phyloP scores from a whole-genome alignment of 2,888 invertebrate species.

The Ectemnius cavifrons region DNA sequence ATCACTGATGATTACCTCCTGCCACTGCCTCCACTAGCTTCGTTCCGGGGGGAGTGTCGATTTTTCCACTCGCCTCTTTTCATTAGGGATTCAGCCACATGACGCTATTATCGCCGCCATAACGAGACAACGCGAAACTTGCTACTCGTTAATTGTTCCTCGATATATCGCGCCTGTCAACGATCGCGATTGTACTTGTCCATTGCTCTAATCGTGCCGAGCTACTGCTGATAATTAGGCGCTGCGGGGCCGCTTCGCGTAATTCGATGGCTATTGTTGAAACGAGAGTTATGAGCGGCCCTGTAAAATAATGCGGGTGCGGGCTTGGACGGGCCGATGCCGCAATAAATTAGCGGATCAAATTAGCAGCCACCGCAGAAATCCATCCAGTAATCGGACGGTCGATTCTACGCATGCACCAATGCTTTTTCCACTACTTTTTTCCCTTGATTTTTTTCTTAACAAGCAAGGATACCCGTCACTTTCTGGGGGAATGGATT shows the following conservation, averaged over 20 bases:
- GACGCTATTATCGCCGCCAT: conserved; percentile 34
- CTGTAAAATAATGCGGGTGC: not conserved
- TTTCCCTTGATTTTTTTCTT: too few relatives aligned
- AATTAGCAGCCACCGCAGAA: too few relatives aligned
- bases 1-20: too few relatives aligned
- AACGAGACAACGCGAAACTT: conserved; percentile 38
- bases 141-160: conserved; percentile 36
- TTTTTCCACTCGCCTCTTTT: conserved; percentile 4
- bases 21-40: not conserved
- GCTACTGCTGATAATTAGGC: conserved; percentile 51
- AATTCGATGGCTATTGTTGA: conserved; percentile 52
- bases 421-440: too few relatives aligned
- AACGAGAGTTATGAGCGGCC: conserved; percentile 29
- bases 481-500: too few relatives aligned
- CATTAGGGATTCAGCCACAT: conserved; percentile 18
- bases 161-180: conserved; percentile 9
- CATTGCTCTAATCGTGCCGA: conserved; percentile 22
- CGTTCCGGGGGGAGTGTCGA: not conserved
- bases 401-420: too few relatives aligned
- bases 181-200: conserved; percentile 26
- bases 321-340: conserved; percentile 13
- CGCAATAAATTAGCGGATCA: conserved; percentile 30
- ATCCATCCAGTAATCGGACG: too few relatives aligned
- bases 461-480: too few relatives aligned
- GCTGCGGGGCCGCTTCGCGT: conserved; percentile 37